These are phyloP conservation scores for Dryobates pubescens DNA, from an alignment of 2,797 vertebrate species.

Conservation along the genomic window DNA sequence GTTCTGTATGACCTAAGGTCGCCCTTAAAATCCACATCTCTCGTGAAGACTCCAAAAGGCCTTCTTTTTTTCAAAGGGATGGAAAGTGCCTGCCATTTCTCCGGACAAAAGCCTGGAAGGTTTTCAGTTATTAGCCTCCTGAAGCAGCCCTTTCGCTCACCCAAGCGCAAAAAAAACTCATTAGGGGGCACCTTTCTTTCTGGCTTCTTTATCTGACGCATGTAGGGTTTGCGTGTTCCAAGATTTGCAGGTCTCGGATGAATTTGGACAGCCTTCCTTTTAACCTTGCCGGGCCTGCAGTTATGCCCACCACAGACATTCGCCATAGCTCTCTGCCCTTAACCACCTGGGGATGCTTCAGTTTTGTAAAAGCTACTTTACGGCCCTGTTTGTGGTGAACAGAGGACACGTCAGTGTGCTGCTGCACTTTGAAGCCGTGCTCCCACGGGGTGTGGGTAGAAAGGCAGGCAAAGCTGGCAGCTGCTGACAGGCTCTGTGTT, in stretches of 20 bases:
- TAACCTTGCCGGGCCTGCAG: conserved; percentile 34
- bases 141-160: conserved; percentile 80
- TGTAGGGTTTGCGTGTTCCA: conserved; percentile 79
- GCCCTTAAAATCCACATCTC: conserved; percentile 87
- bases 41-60: conserved; percentile 80
- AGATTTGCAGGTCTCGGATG: conserved; percentile 80
- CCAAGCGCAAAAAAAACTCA: conserved; percentile 92
- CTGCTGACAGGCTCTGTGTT: background rate
- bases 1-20: conserved; percentile 87
- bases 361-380: background rate
- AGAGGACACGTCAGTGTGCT: background rate
- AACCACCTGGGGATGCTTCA: conserved; percentile 6
- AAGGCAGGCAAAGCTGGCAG: conserved; percentile 8
- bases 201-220: conserved; percentile 75
- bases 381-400: background rate
- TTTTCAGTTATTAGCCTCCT: conserved; percentile 73
- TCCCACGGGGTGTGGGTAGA: accelerated
- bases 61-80: conserved; percentile 75
- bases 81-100: conserved; percentile 80
- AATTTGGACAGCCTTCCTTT: conserved; percentile 53
- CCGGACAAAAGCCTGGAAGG: conserved; percentile 86
- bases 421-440: background rate
- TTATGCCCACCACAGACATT: conserved; percentile 15
- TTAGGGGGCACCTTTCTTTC: conserved; percentile 84
- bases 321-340: background rate